phyloP scores from a whole-genome alignment of 1,140 invertebrate species.

The Oncopeltus fasciatus region DNA sequence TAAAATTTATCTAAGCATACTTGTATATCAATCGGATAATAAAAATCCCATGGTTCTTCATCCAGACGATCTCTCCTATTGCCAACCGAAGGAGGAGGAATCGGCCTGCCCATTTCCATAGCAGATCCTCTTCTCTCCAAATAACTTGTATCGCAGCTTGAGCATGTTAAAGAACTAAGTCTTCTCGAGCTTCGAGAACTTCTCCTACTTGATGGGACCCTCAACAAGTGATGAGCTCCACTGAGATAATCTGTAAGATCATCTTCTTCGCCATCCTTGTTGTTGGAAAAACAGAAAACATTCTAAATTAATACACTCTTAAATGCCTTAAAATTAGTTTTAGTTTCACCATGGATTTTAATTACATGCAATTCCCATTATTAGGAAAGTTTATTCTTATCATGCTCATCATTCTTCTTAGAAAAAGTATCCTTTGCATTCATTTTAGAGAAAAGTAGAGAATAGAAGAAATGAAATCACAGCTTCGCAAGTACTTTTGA shows the following conservation, averaged over 20 bases:
- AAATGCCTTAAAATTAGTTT: no score
- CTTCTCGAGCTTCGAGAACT: slow-evolving; percentile 44
- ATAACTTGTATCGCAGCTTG: slow-evolving; percentile 64
- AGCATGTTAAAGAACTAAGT: slow-evolving; percentile 63
- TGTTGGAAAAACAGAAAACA: no score
- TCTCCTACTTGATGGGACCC: slow-evolving; percentile 22
- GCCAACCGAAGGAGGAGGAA: slow-evolving; percentile 33
- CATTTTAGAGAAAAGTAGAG: no score
- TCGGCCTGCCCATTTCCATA: slow-evolving; percentile 49
- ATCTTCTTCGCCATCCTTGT: slow-evolving; percentile 41
- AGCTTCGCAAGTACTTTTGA: no score
- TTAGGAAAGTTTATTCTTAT: no score
- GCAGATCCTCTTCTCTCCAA: slow-evolving; percentile 60
- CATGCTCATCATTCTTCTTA: no score
- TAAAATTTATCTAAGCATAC: no score
- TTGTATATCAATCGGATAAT: slow-evolving; percentile 58
- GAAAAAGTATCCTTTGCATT: no score
- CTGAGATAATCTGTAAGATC: slow-evolving; percentile 59
- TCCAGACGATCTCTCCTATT: slow-evolving; percentile 14
- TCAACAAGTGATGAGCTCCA: slow-evolving; percentile 34
- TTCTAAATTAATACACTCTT: no score
- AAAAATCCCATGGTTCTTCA: slow-evolving; percentile 41
- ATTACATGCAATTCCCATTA: no score
- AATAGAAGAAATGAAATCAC: no score
- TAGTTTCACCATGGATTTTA: no score